Base-by-base conservation (phyloP, 2,797 vertebrate genomes). In the Phyllotis vaccarum region DNA sequence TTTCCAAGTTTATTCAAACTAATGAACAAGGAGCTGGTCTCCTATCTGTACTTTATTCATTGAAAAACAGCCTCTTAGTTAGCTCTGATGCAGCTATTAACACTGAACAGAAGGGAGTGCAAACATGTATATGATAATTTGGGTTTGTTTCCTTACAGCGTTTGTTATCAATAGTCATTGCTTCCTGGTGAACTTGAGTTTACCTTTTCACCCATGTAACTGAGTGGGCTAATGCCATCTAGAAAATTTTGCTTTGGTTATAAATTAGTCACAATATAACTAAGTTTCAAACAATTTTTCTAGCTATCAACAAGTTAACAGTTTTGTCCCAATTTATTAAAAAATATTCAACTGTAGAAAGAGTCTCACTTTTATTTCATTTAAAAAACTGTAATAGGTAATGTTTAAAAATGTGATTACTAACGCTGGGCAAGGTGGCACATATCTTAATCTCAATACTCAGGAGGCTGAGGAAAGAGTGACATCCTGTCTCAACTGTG, bases 311-410 rank as follows among this genome's bases (percentile, higher is more conserved):
- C 14, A 88, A 62, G 17, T 93, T 92, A n/a, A 4, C 22, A 90
- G 56, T 72, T 92, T 75, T 22, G 6, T 37, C 3, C 54, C 40
- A 89, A 37, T 85, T 94, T 78, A 72, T 34, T 87, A 96, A 93
- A 80, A 49, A 31, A 62, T 19, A 66, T 89, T 92, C 37, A 87
- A 68, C 49, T 75, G 54, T 6, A 27, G n/a, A 85, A 74, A 66
- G 49, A 31, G 58, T 56, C 17, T 66, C 27, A 91, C 12, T 78
- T 86, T 72, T 43, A 49, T 68, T 91, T 88, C 21, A 86, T 79
- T 92, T 16, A 9, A 43, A 95, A 93, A 86, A 49, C 68, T 9
- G 70, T 79, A 68, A 54, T 54, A 46, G 37, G 78, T 22, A 81
- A 31, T n/a, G 3, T 62, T 96, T 89, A 54, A 75, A 85, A 90